Evolutionary conservation across 2,888 invertebrate species (phyloP).

Genomic region (Eupithecia inturbata): DNA sequence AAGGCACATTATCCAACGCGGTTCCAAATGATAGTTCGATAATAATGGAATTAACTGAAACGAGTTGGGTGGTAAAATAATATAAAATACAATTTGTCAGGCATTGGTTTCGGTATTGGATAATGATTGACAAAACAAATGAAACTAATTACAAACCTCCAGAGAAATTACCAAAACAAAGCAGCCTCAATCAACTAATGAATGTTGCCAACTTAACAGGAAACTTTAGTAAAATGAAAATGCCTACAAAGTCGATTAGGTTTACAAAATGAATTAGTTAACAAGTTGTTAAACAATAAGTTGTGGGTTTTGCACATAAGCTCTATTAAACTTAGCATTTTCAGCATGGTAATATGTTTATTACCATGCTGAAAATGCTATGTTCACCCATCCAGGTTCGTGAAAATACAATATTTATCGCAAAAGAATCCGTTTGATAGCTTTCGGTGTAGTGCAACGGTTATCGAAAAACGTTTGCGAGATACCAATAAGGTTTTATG

Average conservation of each 20-base stretch:
- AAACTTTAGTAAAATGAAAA: not conserved
- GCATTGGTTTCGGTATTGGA: slow-evolving; percentile 15
- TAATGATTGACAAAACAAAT: slow-evolving; percentile 16
- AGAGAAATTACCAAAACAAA: not conserved
- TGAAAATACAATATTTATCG: slow-evolving; percentile 35
- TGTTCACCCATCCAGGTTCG: slow-evolving; percentile 15
- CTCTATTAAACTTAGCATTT: not conserved
- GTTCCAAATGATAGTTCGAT: slow-evolving; percentile 56
- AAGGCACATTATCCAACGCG: not conserved
- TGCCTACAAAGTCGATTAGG: not conserved
- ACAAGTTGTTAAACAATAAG: not conserved
- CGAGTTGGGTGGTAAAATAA: slow-evolving; percentile 71
- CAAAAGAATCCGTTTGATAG: slow-evolving; percentile 39
- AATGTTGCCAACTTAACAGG: not conserved
- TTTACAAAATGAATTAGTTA: not conserved
- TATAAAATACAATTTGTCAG: slow-evolving; percentile 69
- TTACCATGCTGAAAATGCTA: too few relatives aligned
- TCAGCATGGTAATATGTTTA: too few relatives aligned
- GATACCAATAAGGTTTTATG: slow-evolving; percentile 81
- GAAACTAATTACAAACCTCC: not conserved
- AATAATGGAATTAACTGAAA: slow-evolving; percentile 63
- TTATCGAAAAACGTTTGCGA: slow-evolving; percentile 76
- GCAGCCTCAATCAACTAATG: not conserved
- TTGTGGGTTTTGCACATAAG: not conserved
- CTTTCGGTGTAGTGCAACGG: slow-evolving; percentile 50